Evolutionary conservation across 2,113 vertebrate species (phyloP), one percentile per base, ranked within the genome.

Genomic region (Tachuris rubrigastra): DNA sequence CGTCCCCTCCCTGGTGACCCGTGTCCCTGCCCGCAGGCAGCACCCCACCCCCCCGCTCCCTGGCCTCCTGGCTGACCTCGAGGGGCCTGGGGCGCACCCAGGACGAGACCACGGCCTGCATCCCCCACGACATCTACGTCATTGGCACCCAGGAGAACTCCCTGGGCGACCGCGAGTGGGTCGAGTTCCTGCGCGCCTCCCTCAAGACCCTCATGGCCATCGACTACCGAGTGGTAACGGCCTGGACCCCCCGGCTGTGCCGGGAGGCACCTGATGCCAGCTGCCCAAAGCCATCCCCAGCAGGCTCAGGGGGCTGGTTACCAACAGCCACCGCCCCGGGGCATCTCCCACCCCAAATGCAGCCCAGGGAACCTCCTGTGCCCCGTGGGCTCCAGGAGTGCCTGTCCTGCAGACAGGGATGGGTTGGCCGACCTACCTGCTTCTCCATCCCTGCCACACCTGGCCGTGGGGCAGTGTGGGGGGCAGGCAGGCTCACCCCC

Each of bases 71-170:
- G 99, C 97, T 98, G 87, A 98, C 98, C 46, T 98, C 98, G 21
- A 98, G 97, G 49, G 98, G 98, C 93, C 77, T 98, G 95, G 98
- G 98, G 14, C 97, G 21, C 86, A 98, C 98, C 5, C 98, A 97
- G 44, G 99, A 99, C 0, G 98, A 99, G 86, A 98, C 98, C 30
- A 97, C 93, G 0, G 92, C 98, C 33, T 90, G 97, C 72, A 94
- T 99, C 66, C 98, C 98, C 35, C 98, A 99, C 14, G 99, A 99
- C 93, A 96, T 99, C 80, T 99, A 99, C 3, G 98, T 98, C 12
- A 58, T 99, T 5, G 98, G 98, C 65, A 99, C 98, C 59, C 99
- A 99, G 96, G 99, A 99, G 97, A 99, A 99, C 94, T 98, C 98
- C 19, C 98, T 99, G 93, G 98, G 98, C 1, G 99, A 99, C 89